Conservation (phyloP, 2,113 vertebrate genomes). For the Melanerpes aurifrons region DNA sequence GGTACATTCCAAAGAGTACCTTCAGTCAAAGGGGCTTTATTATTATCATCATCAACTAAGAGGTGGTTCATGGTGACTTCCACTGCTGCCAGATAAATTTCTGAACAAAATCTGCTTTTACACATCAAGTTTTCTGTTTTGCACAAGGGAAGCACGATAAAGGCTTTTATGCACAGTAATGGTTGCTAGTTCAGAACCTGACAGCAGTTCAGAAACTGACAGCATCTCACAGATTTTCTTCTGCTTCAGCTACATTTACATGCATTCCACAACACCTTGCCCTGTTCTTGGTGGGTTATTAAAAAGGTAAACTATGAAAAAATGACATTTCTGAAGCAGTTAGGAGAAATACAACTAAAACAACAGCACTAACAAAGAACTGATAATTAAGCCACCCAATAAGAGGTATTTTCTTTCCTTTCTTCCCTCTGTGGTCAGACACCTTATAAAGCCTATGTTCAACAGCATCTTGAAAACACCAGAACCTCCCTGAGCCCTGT, state of each 20-base stretch:
- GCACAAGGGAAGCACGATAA: background rate
- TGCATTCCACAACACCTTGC: background rate
- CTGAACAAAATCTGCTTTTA: background rate
- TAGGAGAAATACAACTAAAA: background rate
- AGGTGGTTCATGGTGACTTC: background rate
- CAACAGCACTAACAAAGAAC: background rate
- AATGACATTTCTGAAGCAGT: background rate
- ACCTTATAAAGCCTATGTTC: background rate
- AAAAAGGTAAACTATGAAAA: background rate
- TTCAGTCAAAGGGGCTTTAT: background rate
- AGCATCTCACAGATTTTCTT: background rate
- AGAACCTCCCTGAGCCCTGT: background rate
- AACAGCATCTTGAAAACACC: background rate
- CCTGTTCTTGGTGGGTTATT: background rate
- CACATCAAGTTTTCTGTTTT: background rate
- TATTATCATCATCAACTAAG: background rate
- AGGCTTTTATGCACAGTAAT: background rate
- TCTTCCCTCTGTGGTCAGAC: background rate
- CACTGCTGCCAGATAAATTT: background rate
- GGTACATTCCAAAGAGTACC: background rate
- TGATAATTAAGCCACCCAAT: background rate
- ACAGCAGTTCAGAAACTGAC: background rate
- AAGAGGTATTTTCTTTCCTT: background rate
- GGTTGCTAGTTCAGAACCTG: background rate
- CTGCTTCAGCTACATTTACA: background rate